Evolutionary conservation across 2,888 invertebrate genomes (phyloP), one percentile per base, ranked within the genome.

Genomic region (Nymphalis c-album): DNA sequence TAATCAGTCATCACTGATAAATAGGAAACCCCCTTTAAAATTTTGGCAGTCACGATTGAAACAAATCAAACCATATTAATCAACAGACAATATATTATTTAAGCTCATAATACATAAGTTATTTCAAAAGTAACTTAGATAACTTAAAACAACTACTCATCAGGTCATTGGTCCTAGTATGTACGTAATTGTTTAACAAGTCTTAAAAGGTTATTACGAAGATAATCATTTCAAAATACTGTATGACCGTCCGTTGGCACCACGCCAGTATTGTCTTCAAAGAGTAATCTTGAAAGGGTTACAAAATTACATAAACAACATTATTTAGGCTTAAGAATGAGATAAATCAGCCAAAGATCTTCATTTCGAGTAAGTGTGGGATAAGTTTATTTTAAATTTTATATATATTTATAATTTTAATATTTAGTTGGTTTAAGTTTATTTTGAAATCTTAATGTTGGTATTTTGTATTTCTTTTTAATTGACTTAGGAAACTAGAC

Each of bases 261-360:
- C 7, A 20, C 20, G 70, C 70, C 70, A 70, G 31, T 57, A 58
- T 47, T 59, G 62, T 70, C 58, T 70, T 57, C 58, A 55, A 55
- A 58, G 53, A 62, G 61, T 62, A 64, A 50, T 67, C 47, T 69
- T 71, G 67, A 71, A 57, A 67, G 59, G 63, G 58, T 64, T 64
- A 50, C 62, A 45, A 35, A 45, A 58, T 63, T 62, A 67, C 62
- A 59, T 64, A 64, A 67, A 69, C 55, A 64, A 45, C 51, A 69
- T 69, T 64, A 64, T 62, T 61, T 48, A 17, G 55, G 17, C 26
- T 55, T 55, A 55, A 31, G 31, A 55, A 55, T 35, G 55, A 55
- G 55, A 55, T 55, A 35, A 55, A 31, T 55, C 17, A 55, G 16
- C 17, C 6, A 17, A 20, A 20, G 47, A n/a, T 47, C 16, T 47